Percentiles rank a stretch among this genome's conserved stretches.
These are phyloP conservation scores for Agrotis puta DNA, from an alignment of 2,888 invertebrate species.

Conservation along the genomic window DNA sequence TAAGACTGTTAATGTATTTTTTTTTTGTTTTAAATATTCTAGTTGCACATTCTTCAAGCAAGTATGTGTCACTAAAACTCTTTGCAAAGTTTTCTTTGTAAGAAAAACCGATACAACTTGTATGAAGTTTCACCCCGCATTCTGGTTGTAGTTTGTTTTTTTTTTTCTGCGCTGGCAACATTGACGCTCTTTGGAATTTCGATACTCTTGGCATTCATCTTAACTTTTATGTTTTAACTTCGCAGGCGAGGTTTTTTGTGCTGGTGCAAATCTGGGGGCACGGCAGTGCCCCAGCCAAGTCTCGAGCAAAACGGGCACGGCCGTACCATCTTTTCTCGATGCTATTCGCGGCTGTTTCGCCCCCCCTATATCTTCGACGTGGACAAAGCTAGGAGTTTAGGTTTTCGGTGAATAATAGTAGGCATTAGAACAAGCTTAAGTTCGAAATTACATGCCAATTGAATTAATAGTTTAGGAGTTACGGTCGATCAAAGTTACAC, in stretches of 20 bases:
- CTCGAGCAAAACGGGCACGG: too few relatives aligned
- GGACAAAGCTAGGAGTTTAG: too few relatives aligned
- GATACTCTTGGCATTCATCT: constrained; percentile 40
- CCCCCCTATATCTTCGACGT: too few relatives aligned
- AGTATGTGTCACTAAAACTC: constrained; percentile 51
- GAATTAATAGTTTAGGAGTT: too few relatives aligned
- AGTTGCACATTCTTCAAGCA: constrained; percentile 13
- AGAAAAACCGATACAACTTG: constrained; percentile 66
- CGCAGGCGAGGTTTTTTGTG: constrained; percentile 6
- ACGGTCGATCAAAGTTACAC: too few relatives aligned
- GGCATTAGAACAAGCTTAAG: too few relatives aligned
- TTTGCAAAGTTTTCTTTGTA: constrained; percentile 56
- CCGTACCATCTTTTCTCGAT: too few relatives aligned
- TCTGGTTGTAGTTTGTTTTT: constrained; percentile 46
- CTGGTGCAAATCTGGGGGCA: too few relatives aligned
- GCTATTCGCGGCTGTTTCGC: too few relatives aligned
- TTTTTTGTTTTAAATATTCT: neutral
- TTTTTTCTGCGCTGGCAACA: constrained; percentile 50
- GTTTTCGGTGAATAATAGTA: too few relatives aligned
- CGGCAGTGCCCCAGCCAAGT: too few relatives aligned
- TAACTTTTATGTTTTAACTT: constrained; percentile 33
- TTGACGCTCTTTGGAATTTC: constrained; percentile 38
- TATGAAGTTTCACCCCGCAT: constrained; percentile 52
- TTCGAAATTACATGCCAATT: too few relatives aligned
- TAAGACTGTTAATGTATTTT: neutral